Evolutionary conservation across 2,113 vertebrate species (phyloP), one percentile per base, ranked within the genome.

Genomic region (Fukomys damarensis): DNA sequence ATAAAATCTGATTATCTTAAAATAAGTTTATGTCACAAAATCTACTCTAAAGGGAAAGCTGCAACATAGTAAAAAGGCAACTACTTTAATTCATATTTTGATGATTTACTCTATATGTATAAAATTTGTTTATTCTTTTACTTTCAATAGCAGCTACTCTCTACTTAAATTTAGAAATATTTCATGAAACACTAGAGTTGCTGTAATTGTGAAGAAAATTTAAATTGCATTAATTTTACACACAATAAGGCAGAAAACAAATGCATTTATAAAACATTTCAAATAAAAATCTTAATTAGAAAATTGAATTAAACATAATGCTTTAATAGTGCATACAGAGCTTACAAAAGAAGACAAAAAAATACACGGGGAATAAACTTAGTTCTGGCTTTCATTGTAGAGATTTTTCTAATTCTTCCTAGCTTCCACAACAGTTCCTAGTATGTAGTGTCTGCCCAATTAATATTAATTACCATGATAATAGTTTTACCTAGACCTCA

Each of bases 201-300:
- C 46, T 92, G 0, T 38, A 38, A 52, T 10, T 82, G 22, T 68
- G 4, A 58, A 65, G 19, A 7, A 91, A 35, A 81, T 81, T 38
- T 76, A 41, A 52, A 20, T 86, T 52, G 4, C 3, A 58, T 63
- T 86, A 68, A 91, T 46, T 4, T 24, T 66, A 24, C 3, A 22
- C 3, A 86, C 16, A 58, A 66, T 46, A 77, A 65, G 8, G 19
- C 4, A n/a, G 1, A 3, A 17, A 43, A 72, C 17, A 86, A 95
- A 65, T 12, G 1, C 19, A 91, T 70, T 86, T 74, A 84, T 87
- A 68, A 43, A 87, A 72, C 20, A 32, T 84, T 91, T 96, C 10
- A 93, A 58, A 11, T 83, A n/a, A 52, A 95, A 94, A 93, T 58
- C 1, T 80, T 83, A 66, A 86, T 89, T 22, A 87, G 49, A 87